Conservation (phyloP, 2,888 invertebrate species). For the Conus canariensis region DNA sequence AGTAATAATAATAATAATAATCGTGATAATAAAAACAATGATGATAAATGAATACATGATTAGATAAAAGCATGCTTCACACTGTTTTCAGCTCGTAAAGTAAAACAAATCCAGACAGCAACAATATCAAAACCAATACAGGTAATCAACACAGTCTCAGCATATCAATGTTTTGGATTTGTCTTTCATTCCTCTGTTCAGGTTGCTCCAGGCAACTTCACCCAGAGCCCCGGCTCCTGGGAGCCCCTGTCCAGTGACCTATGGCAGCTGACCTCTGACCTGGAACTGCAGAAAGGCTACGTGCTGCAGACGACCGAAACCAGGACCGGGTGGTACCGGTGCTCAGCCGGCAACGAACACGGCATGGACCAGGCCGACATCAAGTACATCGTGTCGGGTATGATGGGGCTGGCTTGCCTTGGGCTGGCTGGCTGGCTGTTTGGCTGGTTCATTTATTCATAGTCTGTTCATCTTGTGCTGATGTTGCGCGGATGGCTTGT, state of each 20-base stretch:
- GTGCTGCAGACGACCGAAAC: constrained; percentile 2
- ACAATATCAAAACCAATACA: too few relatives aligned
- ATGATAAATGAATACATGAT: too few relatives aligned
- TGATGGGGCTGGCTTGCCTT: background rate
- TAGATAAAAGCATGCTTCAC: too few relatives aligned
- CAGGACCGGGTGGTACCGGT: constrained; percentile 38
- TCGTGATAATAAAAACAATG: too few relatives aligned
- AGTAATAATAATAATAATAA: too few relatives aligned
- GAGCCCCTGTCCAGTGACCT: background rate
- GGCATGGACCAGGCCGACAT: constrained; percentile 39
- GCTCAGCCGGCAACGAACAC: constrained; percentile 32
- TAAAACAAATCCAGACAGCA: too few relatives aligned
- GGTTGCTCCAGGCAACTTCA: constrained; percentile 34
- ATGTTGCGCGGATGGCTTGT: too few relatives aligned
- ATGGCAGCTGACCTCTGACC: background rate
- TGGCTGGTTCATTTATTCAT: background rate
- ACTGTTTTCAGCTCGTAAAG: too few relatives aligned
- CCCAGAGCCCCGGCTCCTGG: constrained; percentile 12
- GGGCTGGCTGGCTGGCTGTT: too few relatives aligned
- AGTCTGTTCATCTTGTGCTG: too few relatives aligned
- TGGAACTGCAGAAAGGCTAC: background rate
- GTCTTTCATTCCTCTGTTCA: background rate
- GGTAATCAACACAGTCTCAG: too few relatives aligned
- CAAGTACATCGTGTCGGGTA: constrained; percentile 48
- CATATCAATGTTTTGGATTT: too few relatives aligned